phyloP scores from a whole-genome alignment of 2,888 invertebrate species.

The Drosophila flavopinicola region DNA sequence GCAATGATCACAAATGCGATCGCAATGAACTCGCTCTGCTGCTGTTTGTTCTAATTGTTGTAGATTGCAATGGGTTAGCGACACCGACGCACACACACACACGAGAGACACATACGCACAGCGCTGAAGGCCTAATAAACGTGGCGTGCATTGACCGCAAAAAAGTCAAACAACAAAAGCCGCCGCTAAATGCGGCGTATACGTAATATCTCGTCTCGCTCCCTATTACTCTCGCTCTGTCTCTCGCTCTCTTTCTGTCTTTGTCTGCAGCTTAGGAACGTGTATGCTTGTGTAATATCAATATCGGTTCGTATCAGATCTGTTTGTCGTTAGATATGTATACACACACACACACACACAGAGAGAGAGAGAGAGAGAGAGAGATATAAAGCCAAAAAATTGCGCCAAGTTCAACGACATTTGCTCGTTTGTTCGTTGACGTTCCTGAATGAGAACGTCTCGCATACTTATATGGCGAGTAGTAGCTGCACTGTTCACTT shows the following conservation, averaged over 20 bases:
- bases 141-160: conserved; percentile 54
- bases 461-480: conserved; percentile 5
- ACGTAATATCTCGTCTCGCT: conserved; percentile 47
- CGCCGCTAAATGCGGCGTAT: conserved; percentile 51
- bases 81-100: conserved; percentile 27
- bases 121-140: conserved; percentile 57
- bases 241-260: not conserved
- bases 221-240: conserved; percentile 5
- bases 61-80: conserved; percentile 62
- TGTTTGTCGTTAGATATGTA: conserved; percentile 13
- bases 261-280: conserved; percentile 8
- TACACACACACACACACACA: conserved; percentile 3
- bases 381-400: conserved; percentile 10
- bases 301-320: conserved; percentile 10
- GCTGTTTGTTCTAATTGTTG: conserved; percentile 73
- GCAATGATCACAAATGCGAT: conserved; percentile 48
- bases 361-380: not conserved
- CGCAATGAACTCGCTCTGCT: conserved; percentile 64
- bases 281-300: conserved; percentile 10
- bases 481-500: not conserved
- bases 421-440: conserved; percentile 12
- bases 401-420: conserved; percentile 47
- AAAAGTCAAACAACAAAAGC: conserved; percentile 37
- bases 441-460: conserved; percentile 28
- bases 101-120: not conserved